Base-by-base conservation (phyloP, 2,888 invertebrate species). In the Drosophila greeni region DNA sequence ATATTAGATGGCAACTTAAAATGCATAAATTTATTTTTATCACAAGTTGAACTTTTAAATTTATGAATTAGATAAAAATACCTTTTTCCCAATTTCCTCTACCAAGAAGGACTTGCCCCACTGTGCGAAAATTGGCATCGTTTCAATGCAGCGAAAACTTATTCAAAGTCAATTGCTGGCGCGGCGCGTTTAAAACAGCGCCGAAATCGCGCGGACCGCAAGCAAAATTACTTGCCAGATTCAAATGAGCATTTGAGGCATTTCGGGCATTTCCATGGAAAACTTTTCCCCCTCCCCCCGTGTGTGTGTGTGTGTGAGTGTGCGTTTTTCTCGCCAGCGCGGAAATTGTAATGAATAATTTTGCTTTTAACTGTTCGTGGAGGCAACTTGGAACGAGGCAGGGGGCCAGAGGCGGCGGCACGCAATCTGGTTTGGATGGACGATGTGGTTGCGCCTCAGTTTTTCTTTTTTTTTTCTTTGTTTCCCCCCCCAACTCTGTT, bases 321-420 rank as follows among this genome's bases (percentile, higher is more conserved):
- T 65, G 23, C 23, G 40, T 51, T 55, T 60, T 39, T 69, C 48
- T 59, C 56, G 60, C 72, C 56, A 64, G 80, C 73, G 79, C 80
- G 83, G 80, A 83, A 81, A 83, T 83, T 72, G 80, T 81, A 81
- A 81, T 83, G 82, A 82, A 81, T 81, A 81, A 81, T 83, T 81
- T 83, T 77, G 74, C 70, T 74, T 71, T 83, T 68, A 75, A 82
- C 81, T 80, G 81, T 59, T 73, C 52, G 68, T 43, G 58, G 61
- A 61, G 62, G 61, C n/a, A 33, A 60, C 14, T 12, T 33, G 34
- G 33, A 20, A 29, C 12, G 31, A 24, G 62, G 23, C 29, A 20
- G 12, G 26, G 33, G 18, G 29, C 9, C 20, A 36, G 49, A 16
- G 16, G 26, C 16, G 33, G 16, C 24, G 66, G 57, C 53, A 67